Evolutionary conservation across 1,140 invertebrate species (phyloP), one percentile per base, ranked within the genome.

Genomic region (Plodia interpunctella): DNA sequence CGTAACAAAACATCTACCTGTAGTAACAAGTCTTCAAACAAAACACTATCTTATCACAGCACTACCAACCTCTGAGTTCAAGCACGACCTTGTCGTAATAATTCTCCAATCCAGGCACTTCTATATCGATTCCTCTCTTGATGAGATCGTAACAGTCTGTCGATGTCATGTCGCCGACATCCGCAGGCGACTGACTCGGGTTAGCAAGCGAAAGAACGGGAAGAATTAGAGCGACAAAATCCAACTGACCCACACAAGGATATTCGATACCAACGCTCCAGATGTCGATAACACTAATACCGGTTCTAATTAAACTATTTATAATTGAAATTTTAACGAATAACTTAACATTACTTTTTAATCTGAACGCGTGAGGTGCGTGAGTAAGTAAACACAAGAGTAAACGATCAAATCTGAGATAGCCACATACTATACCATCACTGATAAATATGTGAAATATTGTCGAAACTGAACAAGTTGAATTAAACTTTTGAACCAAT

Each of bases 11-110:
- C 1, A 35, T 13, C 9, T 35, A 9, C 17, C 6, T 20, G 10
- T 19, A 20, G 8, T 18, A 51, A 18, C 17, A 25, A 9, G 49
- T 51, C 49, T 18, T 19, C n/a, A 49, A 17, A 49, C n/a, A 49
- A 51, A 53, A 19, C 21, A 51, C 59, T 44, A 66, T 54, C 59
- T 19, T 20, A 67, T 60, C 59, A 69, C 67, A 68, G 30, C 52
- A 81, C n/a, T n/a, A n/a, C 73, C 56, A 70, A 88, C 91, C 91
- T 91, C 91, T 76, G 18, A 92, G 83, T 63, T 92, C 91, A 30
- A 78, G 60, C 44, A 92, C 91, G 52, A 92, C 85, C 81, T 90
- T 91, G 64, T 92, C 92, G 76, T 90, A 92, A 76, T 91, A 92
- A 50, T 83, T 65, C 55, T 92, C 90, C 57, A 91, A 68, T 51